These are phyloP conservation scores for Sinosuthora webbiana DNA, from an alignment of 2,113 vertebrate species.

Conservation along the genomic window DNA sequence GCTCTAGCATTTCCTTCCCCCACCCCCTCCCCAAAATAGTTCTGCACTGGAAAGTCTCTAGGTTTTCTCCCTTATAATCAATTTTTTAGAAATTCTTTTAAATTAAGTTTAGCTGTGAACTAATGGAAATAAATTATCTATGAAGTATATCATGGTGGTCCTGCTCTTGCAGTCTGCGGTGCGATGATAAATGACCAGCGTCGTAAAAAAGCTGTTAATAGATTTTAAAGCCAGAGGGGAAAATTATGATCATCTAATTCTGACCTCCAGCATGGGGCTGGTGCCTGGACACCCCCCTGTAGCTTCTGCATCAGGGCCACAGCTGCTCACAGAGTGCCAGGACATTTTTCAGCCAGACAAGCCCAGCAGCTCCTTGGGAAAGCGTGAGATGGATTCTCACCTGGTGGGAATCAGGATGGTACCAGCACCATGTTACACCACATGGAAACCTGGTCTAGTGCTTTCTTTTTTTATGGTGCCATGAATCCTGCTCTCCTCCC, in stretches of 20 bases:
- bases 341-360: not conserved
- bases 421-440: fast-evolving
- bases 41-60: not conserved
- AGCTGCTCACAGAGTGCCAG: not conserved
- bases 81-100: conserved; percentile 26
- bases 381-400: not conserved
- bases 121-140: conserved; percentile 61
- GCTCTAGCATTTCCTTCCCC: not conserved
- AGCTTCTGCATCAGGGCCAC: not conserved
- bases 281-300: not conserved
- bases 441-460: not conserved
- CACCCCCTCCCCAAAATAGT: not conserved
- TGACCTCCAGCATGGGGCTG: not conserved
- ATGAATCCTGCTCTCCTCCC: not conserved
- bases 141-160: conserved; percentile 56
- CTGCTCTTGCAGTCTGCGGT: not conserved
- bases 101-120: conserved; percentile 54
- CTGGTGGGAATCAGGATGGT: not conserved
- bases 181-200: not conserved
- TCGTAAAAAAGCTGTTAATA: conserved; percentile 49
- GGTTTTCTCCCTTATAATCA: not conserved
- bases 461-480: not conserved
- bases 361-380: not conserved
- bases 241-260: conserved; percentile 26
- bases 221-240: conserved; percentile 55